phyloP scores from a whole-genome alignment of 1,140 invertebrate species.

The Cydia fagiglandana region DNA sequence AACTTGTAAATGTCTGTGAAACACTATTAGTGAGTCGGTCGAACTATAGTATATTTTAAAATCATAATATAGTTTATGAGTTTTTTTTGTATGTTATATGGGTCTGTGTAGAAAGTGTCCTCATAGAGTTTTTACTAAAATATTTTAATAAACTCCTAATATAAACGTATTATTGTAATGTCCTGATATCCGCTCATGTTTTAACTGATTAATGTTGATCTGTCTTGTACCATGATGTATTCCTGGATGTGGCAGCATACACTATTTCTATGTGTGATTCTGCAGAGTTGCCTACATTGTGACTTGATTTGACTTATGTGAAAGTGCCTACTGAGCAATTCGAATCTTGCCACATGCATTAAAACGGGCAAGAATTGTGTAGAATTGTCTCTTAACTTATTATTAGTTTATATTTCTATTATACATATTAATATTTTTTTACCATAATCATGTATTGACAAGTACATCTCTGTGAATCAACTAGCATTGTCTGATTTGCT shows the following conservation, averaged over 20 bases:
- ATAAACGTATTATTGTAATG: constrained; percentile 53
- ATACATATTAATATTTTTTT: constrained; percentile 28
- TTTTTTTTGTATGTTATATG: constrained; percentile 73
- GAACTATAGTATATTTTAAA: constrained; percentile 65
- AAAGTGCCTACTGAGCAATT: constrained; percentile 43
- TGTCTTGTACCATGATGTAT: constrained; percentile 34
- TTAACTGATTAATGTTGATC: constrained; percentile 34
- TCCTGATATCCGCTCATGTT: constrained; percentile 38
- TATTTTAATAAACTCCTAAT: constrained; percentile 70
- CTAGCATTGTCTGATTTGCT: background rate
- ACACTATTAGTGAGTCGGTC: constrained; percentile 53
- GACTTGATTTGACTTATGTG: constrained; percentile 32
- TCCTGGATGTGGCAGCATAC: constrained; percentile 31
- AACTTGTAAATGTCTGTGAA: constrained; percentile 57
- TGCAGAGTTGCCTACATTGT: constrained; percentile 14
- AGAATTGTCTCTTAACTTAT: constrained; percentile 21
- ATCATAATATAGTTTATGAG: constrained; percentile 65
- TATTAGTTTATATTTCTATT: constrained; percentile 20
- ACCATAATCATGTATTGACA: constrained; percentile 23
- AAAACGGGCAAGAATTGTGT: constrained; percentile 13
- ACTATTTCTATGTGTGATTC: constrained; percentile 15
- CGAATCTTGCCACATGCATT: constrained; percentile 14
- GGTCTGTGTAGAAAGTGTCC: constrained; percentile 69
- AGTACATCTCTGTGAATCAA: constrained; percentile 16
- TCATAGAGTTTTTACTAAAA: constrained; percentile 71